Conservation (phyloP, 2,113 vertebrate species). For the Meleagris gallopavo region DNA sequence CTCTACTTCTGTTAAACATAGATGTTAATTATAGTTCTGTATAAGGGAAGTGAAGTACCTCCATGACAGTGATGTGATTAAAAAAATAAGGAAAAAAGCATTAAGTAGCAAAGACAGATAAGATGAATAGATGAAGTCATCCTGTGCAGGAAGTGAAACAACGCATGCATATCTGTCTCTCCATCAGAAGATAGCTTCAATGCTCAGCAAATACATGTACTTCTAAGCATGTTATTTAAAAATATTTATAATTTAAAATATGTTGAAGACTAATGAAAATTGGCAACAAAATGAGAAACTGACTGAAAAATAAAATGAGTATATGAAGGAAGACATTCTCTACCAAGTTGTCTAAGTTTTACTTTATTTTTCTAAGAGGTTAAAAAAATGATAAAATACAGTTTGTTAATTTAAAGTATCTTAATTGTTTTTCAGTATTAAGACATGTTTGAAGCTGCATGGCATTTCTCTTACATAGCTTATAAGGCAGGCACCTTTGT, state of each 20-base stretch:
- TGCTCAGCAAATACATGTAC: not conserved
- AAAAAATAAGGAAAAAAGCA: not conserved
- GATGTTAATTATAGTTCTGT: not conserved
- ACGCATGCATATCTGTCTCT: not conserved
- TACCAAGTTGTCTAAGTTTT: not conserved
- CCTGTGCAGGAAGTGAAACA: not conserved
- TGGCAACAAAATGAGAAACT: not conserved
- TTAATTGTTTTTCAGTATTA: too few relatives aligned
- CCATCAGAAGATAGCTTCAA: not conserved
- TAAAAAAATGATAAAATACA: not conserved
- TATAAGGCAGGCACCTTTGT: too few relatives aligned
- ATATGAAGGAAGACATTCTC: not conserved
- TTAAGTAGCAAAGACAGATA: not conserved
- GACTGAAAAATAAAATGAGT: not conserved
- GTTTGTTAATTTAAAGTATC: too few relatives aligned
- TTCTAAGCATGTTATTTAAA: not conserved
- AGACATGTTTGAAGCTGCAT: too few relatives aligned
- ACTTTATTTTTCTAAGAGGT: not conserved
- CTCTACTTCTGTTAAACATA: not conserved
- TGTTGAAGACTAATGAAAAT: not conserved
- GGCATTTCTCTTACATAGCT: too few relatives aligned
- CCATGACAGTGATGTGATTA: not conserved
- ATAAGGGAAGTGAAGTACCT: not conserved
- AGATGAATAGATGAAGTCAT: not conserved
- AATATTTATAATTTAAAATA: not conserved